These are phyloP conservation scores for Calyptommatus sinebrachiatus DNA, from an alignment of 2,113 vertebrate genomes.

Conservation along the genomic window DNA sequence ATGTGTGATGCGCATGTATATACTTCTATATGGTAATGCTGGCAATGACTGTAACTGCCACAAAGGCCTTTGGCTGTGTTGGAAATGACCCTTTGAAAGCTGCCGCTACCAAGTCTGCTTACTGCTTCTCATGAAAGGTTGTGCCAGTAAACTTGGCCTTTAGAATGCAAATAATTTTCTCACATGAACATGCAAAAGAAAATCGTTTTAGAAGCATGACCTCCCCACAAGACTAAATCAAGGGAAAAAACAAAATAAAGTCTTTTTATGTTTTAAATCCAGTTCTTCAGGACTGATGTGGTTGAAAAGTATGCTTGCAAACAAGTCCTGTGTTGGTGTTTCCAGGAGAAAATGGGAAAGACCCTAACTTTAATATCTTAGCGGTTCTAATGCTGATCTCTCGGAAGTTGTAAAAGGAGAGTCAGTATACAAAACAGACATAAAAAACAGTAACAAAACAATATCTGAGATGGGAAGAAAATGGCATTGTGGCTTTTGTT, in stretches of 20 bases:
- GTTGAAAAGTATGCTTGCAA: no score
- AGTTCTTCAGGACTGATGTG: no score
- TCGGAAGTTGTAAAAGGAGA: not conserved
- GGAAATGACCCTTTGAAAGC: constrained; percentile 11
- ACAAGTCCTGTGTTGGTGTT: no score
- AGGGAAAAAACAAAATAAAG: no score
- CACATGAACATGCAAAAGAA: constrained; percentile 58
- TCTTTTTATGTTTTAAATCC: no score
- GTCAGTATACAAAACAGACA: not conserved
- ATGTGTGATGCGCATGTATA: not conserved
- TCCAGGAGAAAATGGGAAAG: no score
- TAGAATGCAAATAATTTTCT: constrained; percentile 71
- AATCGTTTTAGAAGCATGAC: not conserved
- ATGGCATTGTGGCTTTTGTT: no score
- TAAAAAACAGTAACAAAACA: no score
- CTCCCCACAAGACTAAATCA: not conserved
- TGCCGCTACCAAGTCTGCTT: constrained; percentile 16
- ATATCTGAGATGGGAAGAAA: no score
- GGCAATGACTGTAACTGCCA: constrained; percentile 20
- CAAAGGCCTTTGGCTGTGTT: not conserved
- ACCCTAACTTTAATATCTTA: not conserved
- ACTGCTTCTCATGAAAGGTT: constrained; percentile 39
- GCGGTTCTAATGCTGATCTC: not conserved
- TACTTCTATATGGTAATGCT: not conserved
- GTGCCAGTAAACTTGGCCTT: constrained; percentile 64